Conservation (phyloP, 2,113 vertebrate genomes). For the Rhombomys opimus region DNA sequence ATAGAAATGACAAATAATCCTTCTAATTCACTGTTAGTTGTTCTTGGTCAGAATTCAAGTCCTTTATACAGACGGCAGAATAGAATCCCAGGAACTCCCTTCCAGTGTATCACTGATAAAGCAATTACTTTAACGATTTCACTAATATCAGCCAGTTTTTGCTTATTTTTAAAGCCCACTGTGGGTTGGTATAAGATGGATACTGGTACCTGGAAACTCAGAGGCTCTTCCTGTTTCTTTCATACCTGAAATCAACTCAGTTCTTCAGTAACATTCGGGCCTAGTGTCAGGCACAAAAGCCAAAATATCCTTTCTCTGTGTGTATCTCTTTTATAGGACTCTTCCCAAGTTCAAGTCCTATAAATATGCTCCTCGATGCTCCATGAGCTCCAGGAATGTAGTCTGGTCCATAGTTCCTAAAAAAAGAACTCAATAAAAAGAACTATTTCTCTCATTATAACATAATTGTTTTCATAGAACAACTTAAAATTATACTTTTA, state of each 20-base stretch:
- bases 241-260: not conserved
- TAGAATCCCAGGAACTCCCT: not conserved
- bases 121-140: not conserved
- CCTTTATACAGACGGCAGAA: not conserved
- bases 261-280: not conserved
- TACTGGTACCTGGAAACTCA: not conserved
- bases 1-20: not conserved
- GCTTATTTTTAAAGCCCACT: not conserved
- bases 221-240: not conserved
- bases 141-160: not conserved
- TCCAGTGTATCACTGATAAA: not conserved
- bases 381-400: not conserved
- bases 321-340: not conserved
- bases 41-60: conserved; percentile 43
- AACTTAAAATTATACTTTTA: not conserved
- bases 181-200: not conserved
- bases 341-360: not conserved
- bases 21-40: not conserved
- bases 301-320: accelerated
- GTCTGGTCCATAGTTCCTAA: not conserved
- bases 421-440: not conserved
- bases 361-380: not conserved
- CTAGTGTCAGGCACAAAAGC: not conserved
- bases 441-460: not conserved
- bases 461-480: not conserved